phyloP scores from a whole-genome alignment of 2,797 vertebrate species.

The Propithecus perrieri region DNA sequence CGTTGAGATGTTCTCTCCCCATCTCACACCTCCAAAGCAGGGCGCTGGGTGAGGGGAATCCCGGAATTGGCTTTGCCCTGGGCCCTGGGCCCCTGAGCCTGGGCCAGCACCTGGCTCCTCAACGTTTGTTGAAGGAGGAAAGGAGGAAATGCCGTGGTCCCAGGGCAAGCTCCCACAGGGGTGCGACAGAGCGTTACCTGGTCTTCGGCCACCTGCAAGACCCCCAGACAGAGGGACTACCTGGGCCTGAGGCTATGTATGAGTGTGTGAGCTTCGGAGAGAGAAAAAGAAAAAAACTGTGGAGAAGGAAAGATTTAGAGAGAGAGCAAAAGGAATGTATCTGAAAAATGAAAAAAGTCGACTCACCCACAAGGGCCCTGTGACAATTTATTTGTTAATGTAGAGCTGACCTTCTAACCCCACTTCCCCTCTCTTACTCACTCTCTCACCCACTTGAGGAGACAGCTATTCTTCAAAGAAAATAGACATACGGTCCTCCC shows the following conservation, averaged over 20 bases:
- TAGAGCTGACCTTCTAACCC: background rate
- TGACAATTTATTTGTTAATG: background rate
- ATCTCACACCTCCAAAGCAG: background rate
- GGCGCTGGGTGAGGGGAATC: accelerated
- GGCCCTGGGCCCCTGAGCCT: background rate
- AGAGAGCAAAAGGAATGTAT: background rate
- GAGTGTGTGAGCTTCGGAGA: background rate
- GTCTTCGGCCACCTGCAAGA: background rate
- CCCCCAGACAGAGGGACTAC: background rate
- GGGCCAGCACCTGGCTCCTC: background rate
- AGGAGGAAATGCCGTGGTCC: background rate
- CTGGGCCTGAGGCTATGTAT: accelerated
- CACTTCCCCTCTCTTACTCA: background rate
- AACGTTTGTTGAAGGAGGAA: background rate
- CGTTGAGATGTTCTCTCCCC: background rate
- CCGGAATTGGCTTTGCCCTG: background rate
- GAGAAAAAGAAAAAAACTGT: background rate
- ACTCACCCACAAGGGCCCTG: background rate
- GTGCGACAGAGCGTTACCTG: background rate
- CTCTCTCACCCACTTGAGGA: background rate
- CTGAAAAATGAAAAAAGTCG: background rate
- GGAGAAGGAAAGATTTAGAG: background rate
- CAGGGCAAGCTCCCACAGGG: background rate
- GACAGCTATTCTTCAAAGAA: constrained; percentile 56
- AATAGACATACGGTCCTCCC: constrained; percentile 27